A percentile compares a stretch with the other conserved stretches of the same genome.
Evolutionary conservation across 2,888 invertebrate genomes (phyloP).

Genomic region (Octodonta nipae): DNA sequence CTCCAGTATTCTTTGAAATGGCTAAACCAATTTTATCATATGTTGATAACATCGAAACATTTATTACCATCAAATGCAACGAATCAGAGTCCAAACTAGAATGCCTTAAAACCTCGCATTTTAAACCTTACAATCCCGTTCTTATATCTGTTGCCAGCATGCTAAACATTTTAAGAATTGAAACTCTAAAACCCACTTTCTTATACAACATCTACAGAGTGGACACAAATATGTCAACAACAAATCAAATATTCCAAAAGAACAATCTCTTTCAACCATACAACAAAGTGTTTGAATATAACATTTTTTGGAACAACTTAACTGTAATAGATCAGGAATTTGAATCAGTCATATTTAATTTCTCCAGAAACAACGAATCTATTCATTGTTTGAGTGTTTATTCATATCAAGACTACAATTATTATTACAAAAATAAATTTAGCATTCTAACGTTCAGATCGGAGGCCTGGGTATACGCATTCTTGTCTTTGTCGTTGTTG

Average conservation of each 20-base stretch:
- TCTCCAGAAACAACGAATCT: not conserved
- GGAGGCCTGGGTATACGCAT: slow-evolving; percentile 47
- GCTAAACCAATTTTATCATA: slow-evolving; percentile 27
- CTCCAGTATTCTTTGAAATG: slow-evolving; percentile 29
- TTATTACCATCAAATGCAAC: slow-evolving; percentile 25
- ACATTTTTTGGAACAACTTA: slow-evolving; percentile 27
- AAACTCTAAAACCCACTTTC: slow-evolving; percentile 25
- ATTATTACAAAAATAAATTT: slow-evolving; percentile 3
- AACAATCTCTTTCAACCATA: slow-evolving; percentile 20
- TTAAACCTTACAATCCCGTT: slow-evolving; percentile 6
- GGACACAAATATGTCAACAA: slow-evolving; percentile 14
- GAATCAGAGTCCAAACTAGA: slow-evolving; percentile 24
- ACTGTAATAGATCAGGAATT: slow-evolving; percentile 17
- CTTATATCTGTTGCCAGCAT: slow-evolving; percentile 12
- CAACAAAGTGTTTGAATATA: slow-evolving; percentile 25
- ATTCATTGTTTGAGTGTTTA: slow-evolving; percentile 10
- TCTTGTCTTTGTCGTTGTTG: slow-evolving; percentile 51
- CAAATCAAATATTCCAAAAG: slow-evolving; percentile 8
- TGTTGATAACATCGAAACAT: slow-evolving; percentile 19
- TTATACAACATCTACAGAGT: slow-evolving; percentile 27
- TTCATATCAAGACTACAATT: slow-evolving; percentile 7
- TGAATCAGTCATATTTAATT: slow-evolving; percentile 10
- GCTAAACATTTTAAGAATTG: slow-evolving; percentile 25
- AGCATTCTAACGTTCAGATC: slow-evolving; percentile 18
- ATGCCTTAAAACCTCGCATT: slow-evolving; percentile 21